These are phyloP conservation scores for Lophotis ruficrista DNA, from an alignment of 2,113 vertebrate species.

Conservation along the genomic window DNA sequence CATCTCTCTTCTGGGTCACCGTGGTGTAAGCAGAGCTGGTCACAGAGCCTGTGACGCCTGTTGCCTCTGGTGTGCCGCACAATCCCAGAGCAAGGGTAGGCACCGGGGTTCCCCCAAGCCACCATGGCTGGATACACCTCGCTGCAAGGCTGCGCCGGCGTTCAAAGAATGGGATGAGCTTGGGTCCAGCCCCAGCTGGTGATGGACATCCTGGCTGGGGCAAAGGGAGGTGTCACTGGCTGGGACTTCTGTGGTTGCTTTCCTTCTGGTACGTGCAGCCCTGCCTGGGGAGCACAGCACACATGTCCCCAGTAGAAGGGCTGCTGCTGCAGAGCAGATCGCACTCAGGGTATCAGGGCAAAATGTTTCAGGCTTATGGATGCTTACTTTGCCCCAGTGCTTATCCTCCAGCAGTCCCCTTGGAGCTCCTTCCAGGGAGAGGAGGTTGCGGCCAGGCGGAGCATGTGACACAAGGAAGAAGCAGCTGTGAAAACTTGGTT, in stretches of 20 bases:
- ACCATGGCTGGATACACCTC: rapidly evolving
- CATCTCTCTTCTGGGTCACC: not conserved
- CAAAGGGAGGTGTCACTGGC: rapidly evolving
- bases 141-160: rapidly evolving
- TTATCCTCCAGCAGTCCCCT: not conserved
- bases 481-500: not conserved
- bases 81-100: not conserved
- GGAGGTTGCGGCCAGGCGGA: not conserved
- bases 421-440: not conserved
- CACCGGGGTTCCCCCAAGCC: rapidly evolving
- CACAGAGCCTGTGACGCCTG: not conserved
- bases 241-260: not conserved
- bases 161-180: not conserved
- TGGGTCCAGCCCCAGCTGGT: not conserved
- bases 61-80: not conserved
- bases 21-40: not conserved
- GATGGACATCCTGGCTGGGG: not conserved
- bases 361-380: not conserved
- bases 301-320: rapidly evolving
- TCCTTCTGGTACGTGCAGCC: not conserved
- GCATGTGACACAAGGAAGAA: rapidly evolving
- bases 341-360: not conserved
- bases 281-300: not conserved
- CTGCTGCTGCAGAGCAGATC: not conserved
- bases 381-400: not conserved